Base-by-base conservation (phyloP, 1,140 invertebrate genomes). In the Panulirus ornatus region DNA sequence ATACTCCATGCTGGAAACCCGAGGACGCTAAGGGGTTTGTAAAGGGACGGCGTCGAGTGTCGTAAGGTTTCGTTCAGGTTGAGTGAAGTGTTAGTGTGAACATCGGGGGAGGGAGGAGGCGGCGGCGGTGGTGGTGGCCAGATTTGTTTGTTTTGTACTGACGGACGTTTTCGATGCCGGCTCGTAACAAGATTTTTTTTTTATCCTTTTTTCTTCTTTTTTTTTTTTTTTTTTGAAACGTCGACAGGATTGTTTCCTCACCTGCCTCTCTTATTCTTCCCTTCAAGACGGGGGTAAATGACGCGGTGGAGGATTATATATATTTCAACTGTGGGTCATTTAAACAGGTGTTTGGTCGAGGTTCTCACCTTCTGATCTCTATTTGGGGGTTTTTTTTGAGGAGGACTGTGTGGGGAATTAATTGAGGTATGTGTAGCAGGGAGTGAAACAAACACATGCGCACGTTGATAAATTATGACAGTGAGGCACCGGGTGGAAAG, bases 1-100 rank as follows among this genome's bases (percentile, higher is more conserved):
- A 40, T 75, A 47, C 75, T 78, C 19, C 75, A 78, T 42, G 44
- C 75, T 44, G 75, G 40, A 78, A 78, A 78, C 75, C 70, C 27
- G 70, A 71, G 27, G 70, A 71, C 44, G 44, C 14, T 5, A 27
- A 27, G 58, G n/a, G 58, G n/a, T 27, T 30, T 2, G 5, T 22
- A 27, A 16, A n/a, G 44, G 40, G 42, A 19, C 0, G 71, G 34
- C 2, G 30, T 22, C n/a, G 47, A 16, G 51, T 51, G 22, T 40
- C 54, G 30, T 36, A 40, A 9, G 16, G 51, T 36, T 63, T 36
- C 51, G 79, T 27, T 82, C 54, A 40, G 40, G 2, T 3, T 27
- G 44, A 51, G 22, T 58, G 47, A 36, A 14, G 51, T 54, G 47
- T 38, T 54, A 54, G 79, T 82, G 79, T 38, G 79, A 58, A 36